phyloP scores from a whole-genome alignment of 2,888 invertebrate species.

The Diabrotica balteata region DNA sequence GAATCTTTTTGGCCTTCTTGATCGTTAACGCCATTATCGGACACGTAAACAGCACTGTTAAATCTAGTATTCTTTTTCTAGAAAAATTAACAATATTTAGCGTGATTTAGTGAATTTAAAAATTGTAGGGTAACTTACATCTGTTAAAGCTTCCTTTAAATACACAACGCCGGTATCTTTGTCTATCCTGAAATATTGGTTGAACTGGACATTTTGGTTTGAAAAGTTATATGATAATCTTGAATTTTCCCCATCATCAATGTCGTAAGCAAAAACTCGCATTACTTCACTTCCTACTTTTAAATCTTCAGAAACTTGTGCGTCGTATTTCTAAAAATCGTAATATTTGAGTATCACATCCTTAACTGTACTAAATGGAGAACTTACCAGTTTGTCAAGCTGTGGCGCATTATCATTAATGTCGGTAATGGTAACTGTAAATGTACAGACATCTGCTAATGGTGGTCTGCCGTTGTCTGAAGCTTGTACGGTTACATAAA shows the following conservation, averaged over 20 bases:
- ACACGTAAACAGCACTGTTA: conserved; percentile 76
- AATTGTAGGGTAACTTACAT: conserved; percentile 37
- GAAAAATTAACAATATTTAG: conserved; percentile 36
- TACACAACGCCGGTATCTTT: conserved; percentile 81
- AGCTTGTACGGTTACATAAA: conserved; percentile 87
- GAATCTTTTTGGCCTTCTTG: conserved; percentile 69
- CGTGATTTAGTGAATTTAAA: background rate
- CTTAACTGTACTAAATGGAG: background rate
- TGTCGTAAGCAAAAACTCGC: conserved; percentile 91
- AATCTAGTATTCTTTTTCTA: conserved; percentile 71
- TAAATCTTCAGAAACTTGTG: conserved; percentile 84
- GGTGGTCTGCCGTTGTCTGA: conserved; percentile 92
- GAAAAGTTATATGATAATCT: conserved; percentile 75
- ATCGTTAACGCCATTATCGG: conserved; percentile 76
- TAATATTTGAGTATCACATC: background rate
- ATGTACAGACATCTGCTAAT: conserved; percentile 91
- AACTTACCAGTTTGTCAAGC: conserved; percentile 80
- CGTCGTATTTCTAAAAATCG: conserved; percentile 67
- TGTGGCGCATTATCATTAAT: conserved; percentile 90
- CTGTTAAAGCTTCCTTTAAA: conserved; percentile 48
- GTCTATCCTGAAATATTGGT: conserved; percentile 82
- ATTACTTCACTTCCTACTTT: conserved; percentile 77
- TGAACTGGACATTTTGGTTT: conserved; percentile 59
- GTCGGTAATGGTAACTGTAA: conserved; percentile 89
- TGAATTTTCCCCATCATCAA: conserved; percentile 91